phyloP scores from a whole-genome alignment of 37 sponge, comb jelly and placozoan species.

The Lycopodina hypogea region DNA sequence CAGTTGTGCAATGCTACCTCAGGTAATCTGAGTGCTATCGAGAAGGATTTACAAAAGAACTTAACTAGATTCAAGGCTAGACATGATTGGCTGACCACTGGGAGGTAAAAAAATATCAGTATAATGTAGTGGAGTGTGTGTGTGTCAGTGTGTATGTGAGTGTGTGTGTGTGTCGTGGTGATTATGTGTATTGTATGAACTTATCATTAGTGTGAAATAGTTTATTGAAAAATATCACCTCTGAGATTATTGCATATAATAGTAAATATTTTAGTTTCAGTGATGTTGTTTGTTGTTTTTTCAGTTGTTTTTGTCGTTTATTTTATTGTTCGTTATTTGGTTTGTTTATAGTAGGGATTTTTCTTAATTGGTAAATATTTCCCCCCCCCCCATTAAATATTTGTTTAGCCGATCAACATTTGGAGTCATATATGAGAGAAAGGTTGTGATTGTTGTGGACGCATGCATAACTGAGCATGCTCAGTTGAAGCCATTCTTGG shows the following conservation, averaged over 20 bases:
- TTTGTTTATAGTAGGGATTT: no score
- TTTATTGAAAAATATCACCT: no score
- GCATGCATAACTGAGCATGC: slow-evolving; percentile 12
- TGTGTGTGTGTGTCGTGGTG: no score
- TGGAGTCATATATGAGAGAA: slow-evolving; percentile 54
- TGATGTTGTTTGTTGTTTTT: no score
- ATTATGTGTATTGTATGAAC: no score
- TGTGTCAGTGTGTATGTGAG: neutral
- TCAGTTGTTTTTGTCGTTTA: no score
- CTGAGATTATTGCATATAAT: neutral
- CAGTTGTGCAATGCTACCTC: slow-evolving; percentile 13
- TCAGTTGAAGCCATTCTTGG: slow-evolving; percentile 21
- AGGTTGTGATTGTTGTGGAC: slow-evolving; percentile 48
- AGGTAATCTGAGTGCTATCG: neutral
- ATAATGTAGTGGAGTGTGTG: neutral
- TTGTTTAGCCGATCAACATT: slow-evolving; percentile 57
- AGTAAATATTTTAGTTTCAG: no score
- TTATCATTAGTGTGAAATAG: no score
- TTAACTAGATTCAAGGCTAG: slow-evolving; percentile 56
- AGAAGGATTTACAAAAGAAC: slow-evolving; percentile 38
- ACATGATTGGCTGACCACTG: slow-evolving; percentile 66
- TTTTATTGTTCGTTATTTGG: no score
- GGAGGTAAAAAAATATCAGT: slow-evolving; percentile 49
- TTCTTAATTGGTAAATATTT: no score
- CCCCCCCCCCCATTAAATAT: neutral